These are phyloP conservation scores for Drosophila parthenogenetica DNA, from an alignment of 2,888 invertebrate species.

Conservation along the genomic window DNA sequence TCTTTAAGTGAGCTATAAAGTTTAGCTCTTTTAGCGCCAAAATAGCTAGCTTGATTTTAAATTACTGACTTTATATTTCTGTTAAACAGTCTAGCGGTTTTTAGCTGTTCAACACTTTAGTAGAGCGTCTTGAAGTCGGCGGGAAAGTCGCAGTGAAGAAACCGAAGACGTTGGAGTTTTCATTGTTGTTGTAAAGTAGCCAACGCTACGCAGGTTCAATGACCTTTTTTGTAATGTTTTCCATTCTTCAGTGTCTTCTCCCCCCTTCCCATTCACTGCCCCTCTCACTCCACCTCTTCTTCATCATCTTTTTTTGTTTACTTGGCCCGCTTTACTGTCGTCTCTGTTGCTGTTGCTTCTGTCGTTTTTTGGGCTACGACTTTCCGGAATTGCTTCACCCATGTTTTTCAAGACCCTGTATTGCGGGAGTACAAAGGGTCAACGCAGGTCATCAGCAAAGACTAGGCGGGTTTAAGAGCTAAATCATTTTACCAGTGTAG, in stretches of 20 bases:
- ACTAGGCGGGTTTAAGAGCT: no score
- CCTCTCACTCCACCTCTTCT: constrained; percentile 25
- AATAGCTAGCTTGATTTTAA: no score
- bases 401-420: not conserved
- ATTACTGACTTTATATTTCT: no score
- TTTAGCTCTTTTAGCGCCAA: no score
- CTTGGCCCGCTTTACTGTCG: constrained; percentile 71
- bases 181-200: constrained; percentile 64
- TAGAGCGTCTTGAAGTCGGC: constrained; percentile 6
- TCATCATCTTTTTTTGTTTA: constrained; percentile 60
- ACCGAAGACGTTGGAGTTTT: not conserved
- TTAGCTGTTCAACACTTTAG: no score
- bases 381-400: constrained; percentile 55
- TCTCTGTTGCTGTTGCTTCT: constrained; percentile 37
- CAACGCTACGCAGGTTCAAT: constrained; percentile 70
- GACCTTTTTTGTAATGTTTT: constrained; percentile 80
- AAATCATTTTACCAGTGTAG: no score
- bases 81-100: no score
- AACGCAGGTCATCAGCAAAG: not conserved
- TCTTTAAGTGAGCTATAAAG: no score
- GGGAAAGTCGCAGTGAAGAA: no score
- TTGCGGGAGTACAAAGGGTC: not conserved
- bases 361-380: constrained; percentile 62
- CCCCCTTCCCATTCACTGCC: constrained; percentile 41
- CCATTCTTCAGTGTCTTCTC: constrained; percentile 41